Evolutionary conservation across 2,113 vertebrate species (phyloP), one percentile per base, ranked within the genome.

Genomic region (Amphiprion percula): DNA sequence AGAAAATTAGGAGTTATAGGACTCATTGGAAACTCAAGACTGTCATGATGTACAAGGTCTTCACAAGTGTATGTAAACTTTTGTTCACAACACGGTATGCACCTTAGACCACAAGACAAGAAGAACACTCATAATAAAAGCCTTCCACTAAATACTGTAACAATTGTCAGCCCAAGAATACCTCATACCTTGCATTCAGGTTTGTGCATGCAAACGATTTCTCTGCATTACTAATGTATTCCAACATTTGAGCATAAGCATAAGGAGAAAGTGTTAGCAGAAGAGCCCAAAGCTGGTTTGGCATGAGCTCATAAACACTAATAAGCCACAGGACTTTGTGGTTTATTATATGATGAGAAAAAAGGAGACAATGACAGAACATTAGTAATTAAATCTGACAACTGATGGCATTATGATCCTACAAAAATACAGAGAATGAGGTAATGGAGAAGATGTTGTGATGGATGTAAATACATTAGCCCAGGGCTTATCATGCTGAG

Each of bases 401-500:
- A 19, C 7, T 21, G 39, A 70, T n/a, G 24, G 12, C 56, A n/a
- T 54, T 54, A 82, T 67, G 62, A 75, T 64, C 67, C 61, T 55
- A 55, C 24, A 58, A 23, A 49, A 26, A 69, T 1, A 58, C n/a
- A 70, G 7, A 47, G 9, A 55, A 55, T 72, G 17, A 67, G 33
- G 44, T 60, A 74, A 82, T 68, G 69, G 47, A 65, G 44, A 73
- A 74, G 37, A 73, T 37, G 46, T 26, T 21, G 30, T 79, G 74
- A 77, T 64, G 53, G 77, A 77, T 84, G 77, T 63, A 63, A 80
- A 79, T 53, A 73, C 68, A 79, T 83, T 74, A 74, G 65, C 76
- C 24, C 6, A 0, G 52, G 56, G 70, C 64, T 82, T 76, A 86
- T 79, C 37, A 1, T 44, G n/a, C 26, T 49, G 21, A 50, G 54